phyloP scores from a whole-genome alignment of 2,888 invertebrate species.

The Gastrophysa polygoni region DNA sequence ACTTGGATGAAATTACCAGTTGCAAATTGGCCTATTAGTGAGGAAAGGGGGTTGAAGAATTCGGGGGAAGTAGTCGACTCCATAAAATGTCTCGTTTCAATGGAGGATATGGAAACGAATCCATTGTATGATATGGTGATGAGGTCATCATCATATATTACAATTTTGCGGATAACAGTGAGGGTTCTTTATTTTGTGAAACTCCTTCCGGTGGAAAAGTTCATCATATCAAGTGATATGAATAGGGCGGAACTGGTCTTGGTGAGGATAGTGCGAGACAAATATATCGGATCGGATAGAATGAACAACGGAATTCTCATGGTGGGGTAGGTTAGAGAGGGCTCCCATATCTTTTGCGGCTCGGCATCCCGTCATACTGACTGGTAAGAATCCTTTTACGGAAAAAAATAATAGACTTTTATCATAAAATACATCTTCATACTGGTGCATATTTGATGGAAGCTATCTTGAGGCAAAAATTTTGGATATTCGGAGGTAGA shows the following conservation, averaged over 20 bases:
- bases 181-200: neutral
- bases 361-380: neutral
- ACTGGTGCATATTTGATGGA: too few relatives aligned
- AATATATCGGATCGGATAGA: neutral
- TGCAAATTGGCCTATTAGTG: neutral
- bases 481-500: too few relatives aligned
- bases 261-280: neutral
- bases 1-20: constrained; percentile 10
- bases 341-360: neutral
- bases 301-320: neutral
- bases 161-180: neutral
- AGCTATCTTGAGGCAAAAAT: too few relatives aligned
- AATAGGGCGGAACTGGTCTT: neutral
- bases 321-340: neutral
- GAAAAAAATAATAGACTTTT: constrained; percentile 11
- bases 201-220: neutral
- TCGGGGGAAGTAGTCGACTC: too few relatives aligned
- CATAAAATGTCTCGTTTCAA: neutral
- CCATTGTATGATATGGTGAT: neutral
- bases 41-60: too few relatives aligned
- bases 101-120: neutral
- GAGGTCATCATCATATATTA: neutral
- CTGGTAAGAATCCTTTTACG: constrained; percentile 9
- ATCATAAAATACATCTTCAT: neutral
- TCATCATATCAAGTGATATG: neutral